phyloP scores from a whole-genome alignment of 2,888 invertebrate genomes.

The Caenorhabditis sp. region DNA sequence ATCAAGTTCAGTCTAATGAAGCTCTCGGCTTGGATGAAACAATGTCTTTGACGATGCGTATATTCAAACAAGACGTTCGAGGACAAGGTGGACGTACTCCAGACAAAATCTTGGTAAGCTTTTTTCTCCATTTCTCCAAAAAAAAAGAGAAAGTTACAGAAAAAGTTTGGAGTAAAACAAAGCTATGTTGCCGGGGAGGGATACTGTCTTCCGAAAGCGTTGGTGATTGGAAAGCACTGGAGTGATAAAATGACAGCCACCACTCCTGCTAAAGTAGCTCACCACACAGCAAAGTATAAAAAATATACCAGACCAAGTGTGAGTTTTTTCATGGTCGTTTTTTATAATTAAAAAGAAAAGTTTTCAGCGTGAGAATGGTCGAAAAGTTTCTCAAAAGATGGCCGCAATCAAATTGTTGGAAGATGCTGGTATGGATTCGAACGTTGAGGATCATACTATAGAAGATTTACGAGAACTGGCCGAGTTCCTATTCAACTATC shows the following conservation, averaged over 20 bases:
- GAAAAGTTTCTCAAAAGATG: not conserved
- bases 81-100: not conserved
- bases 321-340: too few relatives aligned
- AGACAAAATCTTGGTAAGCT: not conserved
- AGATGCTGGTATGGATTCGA: not conserved
- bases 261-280: too few relatives aligned
- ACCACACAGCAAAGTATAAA: too few relatives aligned
- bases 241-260: too few relatives aligned
- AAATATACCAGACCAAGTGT: not conserved
- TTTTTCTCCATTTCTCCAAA: not conserved
- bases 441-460: not conserved
- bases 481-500: too few relatives aligned
- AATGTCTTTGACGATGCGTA: not conserved
- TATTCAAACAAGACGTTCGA: not conserved
- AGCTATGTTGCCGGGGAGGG: too few relatives aligned
- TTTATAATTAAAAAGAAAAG: not conserved
- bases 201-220: too few relatives aligned
- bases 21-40: not conserved
- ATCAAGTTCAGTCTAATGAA: not conserved
- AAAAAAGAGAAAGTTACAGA: not conserved
- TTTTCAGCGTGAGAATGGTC: not conserved
- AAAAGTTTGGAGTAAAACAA: not conserved
- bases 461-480: not conserved
- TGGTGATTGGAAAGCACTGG: too few relatives aligned
- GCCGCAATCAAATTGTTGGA: not conserved